These are phyloP conservation scores for Datnioides undecimradiatus DNA, from an alignment of 2,113 vertebrate species.

Conservation along the genomic window DNA sequence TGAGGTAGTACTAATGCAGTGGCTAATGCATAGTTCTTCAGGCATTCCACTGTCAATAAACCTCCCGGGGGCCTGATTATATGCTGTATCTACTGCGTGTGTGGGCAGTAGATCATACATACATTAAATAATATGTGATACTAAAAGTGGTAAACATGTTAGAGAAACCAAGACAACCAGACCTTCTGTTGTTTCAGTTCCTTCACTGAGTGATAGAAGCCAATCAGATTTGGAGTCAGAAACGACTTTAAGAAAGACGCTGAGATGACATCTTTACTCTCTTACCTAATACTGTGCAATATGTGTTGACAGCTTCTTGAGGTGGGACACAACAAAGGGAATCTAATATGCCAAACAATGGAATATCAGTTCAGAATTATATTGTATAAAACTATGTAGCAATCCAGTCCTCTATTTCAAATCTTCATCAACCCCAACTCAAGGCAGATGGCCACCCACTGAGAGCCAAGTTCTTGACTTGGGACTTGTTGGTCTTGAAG, in stretches of 20 bases:
- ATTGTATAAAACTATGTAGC: neutral
- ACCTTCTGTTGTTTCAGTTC: neutral
- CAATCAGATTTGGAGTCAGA: neutral
- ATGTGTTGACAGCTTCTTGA: neutral
- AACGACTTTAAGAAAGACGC: neutral
- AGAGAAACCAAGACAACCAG: neutral
- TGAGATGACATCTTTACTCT: neutral
- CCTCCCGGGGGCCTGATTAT: neutral
- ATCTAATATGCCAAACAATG: neutral
- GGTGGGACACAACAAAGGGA: neutral
- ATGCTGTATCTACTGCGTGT: neutral
- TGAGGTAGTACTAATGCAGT: neutral
- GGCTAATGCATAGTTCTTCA: neutral
- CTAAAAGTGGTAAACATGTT: neutral
- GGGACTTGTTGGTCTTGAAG: no score
- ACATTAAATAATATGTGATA: neutral
- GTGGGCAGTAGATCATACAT: neutral
- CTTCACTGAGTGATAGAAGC: neutral
- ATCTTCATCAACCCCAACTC: no score
- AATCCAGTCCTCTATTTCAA: neutral
- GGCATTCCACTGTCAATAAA: neutral
- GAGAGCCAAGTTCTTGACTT: neutral
- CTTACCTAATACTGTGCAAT: neutral
- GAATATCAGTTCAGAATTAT: neutral
- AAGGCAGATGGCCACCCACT: no score